phyloP scores from a whole-genome alignment of 2,113 vertebrate genomes.

The Lathamus discolor region DNA sequence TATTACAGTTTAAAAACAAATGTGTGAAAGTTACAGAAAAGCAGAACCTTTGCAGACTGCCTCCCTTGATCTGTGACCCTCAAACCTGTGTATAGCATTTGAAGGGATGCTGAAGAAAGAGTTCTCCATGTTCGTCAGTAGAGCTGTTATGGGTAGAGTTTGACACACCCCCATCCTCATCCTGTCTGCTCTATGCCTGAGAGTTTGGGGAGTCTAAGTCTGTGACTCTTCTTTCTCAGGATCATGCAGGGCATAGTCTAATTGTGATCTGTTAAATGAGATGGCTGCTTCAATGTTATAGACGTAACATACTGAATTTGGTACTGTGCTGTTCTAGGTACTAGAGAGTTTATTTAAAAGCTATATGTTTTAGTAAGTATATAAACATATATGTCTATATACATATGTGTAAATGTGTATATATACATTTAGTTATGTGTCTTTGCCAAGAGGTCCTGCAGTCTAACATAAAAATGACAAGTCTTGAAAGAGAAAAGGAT shows the following conservation, averaged over 20 bases:
- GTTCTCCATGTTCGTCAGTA: accelerated
- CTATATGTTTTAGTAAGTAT: background rate
- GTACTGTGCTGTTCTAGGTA: background rate
- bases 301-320: background rate
- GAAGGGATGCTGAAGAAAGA: background rate
- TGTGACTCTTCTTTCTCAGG: background rate
- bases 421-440: background rate
- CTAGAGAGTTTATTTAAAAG: background rate
- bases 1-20: background rate
- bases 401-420: background rate
- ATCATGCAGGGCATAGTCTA: background rate
- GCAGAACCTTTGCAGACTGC: background rate
- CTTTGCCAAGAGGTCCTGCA: background rate
- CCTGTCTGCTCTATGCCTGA: background rate
- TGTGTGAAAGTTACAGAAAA: background rate
- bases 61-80: background rate
- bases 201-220: no score
- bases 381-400: background rate
- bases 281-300: background rate
- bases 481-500: background rate
- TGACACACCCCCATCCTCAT: background rate
- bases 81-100: accelerated
- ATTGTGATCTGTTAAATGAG: background rate
- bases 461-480: background rate
- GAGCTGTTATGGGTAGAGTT: background rate